These are phyloP conservation scores for Pseudomyrmex cubaensis DNA, from an alignment of 1,140 invertebrate species.

Conservation along the genomic window DNA sequence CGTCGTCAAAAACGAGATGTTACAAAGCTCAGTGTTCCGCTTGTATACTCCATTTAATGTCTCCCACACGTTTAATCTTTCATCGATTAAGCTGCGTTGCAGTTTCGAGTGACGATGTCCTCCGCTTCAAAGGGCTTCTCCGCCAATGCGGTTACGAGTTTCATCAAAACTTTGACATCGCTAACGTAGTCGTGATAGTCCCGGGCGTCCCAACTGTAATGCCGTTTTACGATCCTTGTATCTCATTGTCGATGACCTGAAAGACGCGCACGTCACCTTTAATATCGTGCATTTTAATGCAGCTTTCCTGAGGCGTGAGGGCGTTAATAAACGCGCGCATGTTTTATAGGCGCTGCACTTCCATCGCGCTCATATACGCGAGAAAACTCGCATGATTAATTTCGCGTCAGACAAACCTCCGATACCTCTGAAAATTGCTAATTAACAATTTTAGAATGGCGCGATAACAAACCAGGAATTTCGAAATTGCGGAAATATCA, in stretches of 20 bases:
- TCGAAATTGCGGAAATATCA: constrained; percentile 18
- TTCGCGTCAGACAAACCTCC: constrained; percentile 29
- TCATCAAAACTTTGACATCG: constrained; percentile 59
- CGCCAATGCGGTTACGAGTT: constrained; percentile 63
- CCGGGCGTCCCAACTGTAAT: not conserved
- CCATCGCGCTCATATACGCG: constrained; percentile 15
- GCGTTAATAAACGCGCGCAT: constrained; percentile 57
- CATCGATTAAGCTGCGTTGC: constrained; percentile 63
- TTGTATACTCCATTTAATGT: constrained; percentile 63
- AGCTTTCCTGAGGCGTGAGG: not conserved
- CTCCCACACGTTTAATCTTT: constrained; percentile 44
- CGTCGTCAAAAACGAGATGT: constrained; percentile 24
- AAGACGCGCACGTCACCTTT: constrained; percentile 20
- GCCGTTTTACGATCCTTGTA: constrained; percentile 34
- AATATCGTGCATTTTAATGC: constrained; percentile 34
- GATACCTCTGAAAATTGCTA: constrained; percentile 51
- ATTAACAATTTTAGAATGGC: constrained; percentile 45
- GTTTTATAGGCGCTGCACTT: constrained; percentile 45
- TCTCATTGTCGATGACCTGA: not conserved
- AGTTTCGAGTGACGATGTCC: constrained; percentile 16
- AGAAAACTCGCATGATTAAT: constrained; percentile 45
- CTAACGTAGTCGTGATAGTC: constrained; percentile 9
- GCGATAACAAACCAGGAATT: not conserved
- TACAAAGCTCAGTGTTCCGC: constrained; percentile 31
- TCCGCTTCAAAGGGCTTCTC: constrained; percentile 45